Conservation (phyloP, 2,113 vertebrate genomes). For the Orientallactaga bullata region DNA sequence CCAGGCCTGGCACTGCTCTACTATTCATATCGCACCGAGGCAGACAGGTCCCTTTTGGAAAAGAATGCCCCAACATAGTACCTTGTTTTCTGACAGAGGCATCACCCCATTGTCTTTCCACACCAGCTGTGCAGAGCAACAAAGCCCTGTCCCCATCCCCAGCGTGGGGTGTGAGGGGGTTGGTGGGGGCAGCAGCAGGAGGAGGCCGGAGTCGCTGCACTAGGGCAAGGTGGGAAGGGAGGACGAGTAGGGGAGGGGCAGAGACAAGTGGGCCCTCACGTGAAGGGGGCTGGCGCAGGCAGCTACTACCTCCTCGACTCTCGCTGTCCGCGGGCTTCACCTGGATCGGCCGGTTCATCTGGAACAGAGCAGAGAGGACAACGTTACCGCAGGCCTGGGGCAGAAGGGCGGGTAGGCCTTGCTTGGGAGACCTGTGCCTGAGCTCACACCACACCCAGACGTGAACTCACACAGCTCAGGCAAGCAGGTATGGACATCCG, state of each 20-base stretch:
- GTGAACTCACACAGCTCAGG: not conserved
- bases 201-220: conserved; percentile 30
- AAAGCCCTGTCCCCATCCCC: not conserved
- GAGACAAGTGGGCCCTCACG: conserved; percentile 84
- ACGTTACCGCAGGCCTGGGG: conserved; percentile 54
- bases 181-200: not conserved
- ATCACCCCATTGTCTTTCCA: not conserved
- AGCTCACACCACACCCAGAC: not conserved
- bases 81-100: not conserved
- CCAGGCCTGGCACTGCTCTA: not conserved
- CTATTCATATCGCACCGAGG: not conserved
- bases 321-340: conserved; percentile 99
- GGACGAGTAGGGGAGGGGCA: conserved; percentile 46
- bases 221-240: not conserved
- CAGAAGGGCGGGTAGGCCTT: not conserved
- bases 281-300: conserved; percentile 84
- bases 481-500: too few relatives aligned
- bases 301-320: conserved; percentile 98
- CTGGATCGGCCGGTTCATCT: conserved; percentile 99
- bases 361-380: conserved; percentile 84
- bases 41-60: not conserved
- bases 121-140: not conserved
- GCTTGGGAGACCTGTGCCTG: not conserved
- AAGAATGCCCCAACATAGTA: not conserved
- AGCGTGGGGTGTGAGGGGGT: not conserved